phyloP scores from a whole-genome alignment of 2,113 vertebrate species.

The Scophthalmus maximus region DNA sequence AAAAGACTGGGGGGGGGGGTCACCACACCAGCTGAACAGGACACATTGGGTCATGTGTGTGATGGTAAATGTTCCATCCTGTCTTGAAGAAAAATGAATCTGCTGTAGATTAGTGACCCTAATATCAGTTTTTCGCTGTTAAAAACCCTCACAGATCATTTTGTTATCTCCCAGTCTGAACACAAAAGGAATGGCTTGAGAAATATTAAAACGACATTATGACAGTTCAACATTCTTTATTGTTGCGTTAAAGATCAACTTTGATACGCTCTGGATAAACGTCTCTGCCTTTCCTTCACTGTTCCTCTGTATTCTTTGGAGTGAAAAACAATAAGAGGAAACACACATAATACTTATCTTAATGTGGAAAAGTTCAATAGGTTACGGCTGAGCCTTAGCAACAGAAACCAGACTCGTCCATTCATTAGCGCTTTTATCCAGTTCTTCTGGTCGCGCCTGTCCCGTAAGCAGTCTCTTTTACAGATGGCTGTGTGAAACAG shows the following conservation, averaged over 20 bases:
- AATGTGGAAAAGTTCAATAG: conserved; percentile 16
- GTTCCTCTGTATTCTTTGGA: neutral
- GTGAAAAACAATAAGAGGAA: neutral
- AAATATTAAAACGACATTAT: conserved; percentile 27
- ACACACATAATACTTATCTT: neutral
- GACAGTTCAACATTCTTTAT: conserved; percentile 14
- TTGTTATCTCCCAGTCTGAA: conserved; percentile 6
- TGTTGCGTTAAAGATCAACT: conserved; percentile 4
- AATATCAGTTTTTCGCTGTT: neutral
- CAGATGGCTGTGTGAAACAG: conserved; percentile 57
- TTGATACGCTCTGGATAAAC: neutral
- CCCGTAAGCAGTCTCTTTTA: conserved; percentile 48
- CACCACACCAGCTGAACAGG: neutral
- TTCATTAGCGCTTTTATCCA: conserved; percentile 39
- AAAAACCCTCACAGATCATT: conserved; percentile 10
- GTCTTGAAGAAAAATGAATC: conserved; percentile 19
- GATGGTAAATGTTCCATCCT: conserved; percentile 1
- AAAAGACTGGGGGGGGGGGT: no score
- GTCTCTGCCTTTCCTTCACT: neutral
- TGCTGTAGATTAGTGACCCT: conserved; percentile 3
- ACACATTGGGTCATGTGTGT: conserved; percentile 2
- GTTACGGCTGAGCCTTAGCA: neutral
- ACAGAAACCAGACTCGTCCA: conserved; percentile 44
- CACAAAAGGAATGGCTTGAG: neutral
- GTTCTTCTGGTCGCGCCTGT: conserved; percentile 43